Base-by-base conservation (phyloP, 2,797 vertebrate genomes). In the Spizella passerina region DNA sequence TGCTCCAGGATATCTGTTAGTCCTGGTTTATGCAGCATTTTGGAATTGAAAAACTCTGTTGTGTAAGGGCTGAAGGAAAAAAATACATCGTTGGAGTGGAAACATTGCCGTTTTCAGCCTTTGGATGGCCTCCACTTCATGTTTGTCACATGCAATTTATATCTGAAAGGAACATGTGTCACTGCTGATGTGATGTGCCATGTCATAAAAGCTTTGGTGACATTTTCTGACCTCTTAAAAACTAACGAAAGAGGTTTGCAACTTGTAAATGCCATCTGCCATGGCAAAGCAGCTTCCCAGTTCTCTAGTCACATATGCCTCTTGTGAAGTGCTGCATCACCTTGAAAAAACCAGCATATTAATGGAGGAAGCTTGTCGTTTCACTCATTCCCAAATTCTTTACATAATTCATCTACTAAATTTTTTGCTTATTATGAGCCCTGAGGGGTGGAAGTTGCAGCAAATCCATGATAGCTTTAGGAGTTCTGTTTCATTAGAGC, bases 181-280 rank as follows among this genome's bases (percentile, higher is more conserved):
- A 76, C 39, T 71, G 65, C 46, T 95, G 88, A 94, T 93, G 61
- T 72, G 84, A 95, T 93, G 39, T 80, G 83, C 49, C 72, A n/a
- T 90, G 86, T 89, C 92, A 52, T 87, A 72, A 91, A 94, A 92
- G 86, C 84, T 92, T 84, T 79, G 69, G 72, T 96, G 93, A 86
- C 89, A 93, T 96, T 96, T 93, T 78, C n/a, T 80, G 84, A 96
- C 86, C 91, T 83, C 84, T 78, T 95, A 41, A 69, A 89, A 87
- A 39, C 65, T 61, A 85, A 59, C 0, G 2, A 68, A 85, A 87
- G 79, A 63, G 55, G 50, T 87, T 95, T 89, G 82, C 76, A 83
- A 52, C 32, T 26, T 34, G 32, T 63, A 65, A 93, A 90, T 96
- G 79, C 72, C 89, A 93, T 95, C 69, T 94, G 69, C 43, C 52